Base-by-base conservation (phyloP, 2,888 invertebrate genomes). In the Aricia artaxerxes region DNA sequence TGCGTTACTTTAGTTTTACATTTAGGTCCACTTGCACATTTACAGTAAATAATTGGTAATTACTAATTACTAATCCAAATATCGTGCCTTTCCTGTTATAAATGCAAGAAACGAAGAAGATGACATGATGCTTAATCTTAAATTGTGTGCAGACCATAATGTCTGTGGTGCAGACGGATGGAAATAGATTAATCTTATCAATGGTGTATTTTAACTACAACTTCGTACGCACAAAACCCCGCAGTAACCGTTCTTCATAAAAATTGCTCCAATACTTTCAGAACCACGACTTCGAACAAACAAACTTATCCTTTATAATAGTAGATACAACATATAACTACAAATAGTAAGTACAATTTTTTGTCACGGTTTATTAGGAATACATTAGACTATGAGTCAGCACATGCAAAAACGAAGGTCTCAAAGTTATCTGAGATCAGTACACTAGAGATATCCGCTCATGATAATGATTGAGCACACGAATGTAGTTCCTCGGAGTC, bases 31-130 rank as follows among this genome's bases (percentile, higher is more conserved):
- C 24, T 24, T 24, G 24, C 24, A 24, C 24, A 24, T 24, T 24
- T 84, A 88, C 87, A 89, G 87, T 89, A 88, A 24, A 24, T 24
- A 24, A 57, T 57, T 53, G 13, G 13, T 53, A 53, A 53, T 13
- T 13, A 13, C 13, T 53, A 53, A 53, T 13, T 13, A 13, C 13
- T 13, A 35, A 35, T 35, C 35, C 1, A 35, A 35, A 35, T 35
- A 35, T 35, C 35, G 2, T 16, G 57, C 57, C 4, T 16, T 16
- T 16, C 16, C 4, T 16, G 1, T 16, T 4, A 44, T 44, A 44
- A 57, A 16, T 57, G 57, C 16, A 1, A 16, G 57, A 0, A 57
- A 57, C 57, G 4, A 57, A 16, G 16, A 16, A 57, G 57, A 57
- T 16, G 4, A 57, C 4, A 57, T 57, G 57, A 16, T 57, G 4